Conservation (phyloP, 2,888 invertebrate genomes). For the Xestoiulus laeticollis region DNA sequence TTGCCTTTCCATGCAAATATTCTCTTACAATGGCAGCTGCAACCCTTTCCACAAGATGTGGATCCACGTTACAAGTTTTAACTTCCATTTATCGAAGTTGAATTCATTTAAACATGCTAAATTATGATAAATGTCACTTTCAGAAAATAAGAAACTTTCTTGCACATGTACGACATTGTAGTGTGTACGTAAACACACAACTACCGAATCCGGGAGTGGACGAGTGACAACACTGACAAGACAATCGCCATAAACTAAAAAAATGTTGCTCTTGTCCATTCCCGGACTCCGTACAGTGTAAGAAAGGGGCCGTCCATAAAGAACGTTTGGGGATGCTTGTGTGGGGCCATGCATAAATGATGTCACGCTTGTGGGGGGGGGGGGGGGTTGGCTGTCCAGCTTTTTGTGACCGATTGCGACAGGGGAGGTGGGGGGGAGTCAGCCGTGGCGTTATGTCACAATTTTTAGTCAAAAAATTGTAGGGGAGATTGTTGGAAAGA, state of each 20-base stretch:
- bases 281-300: too few species aligned
- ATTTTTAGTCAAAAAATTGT: too few species aligned
- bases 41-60: not conserved
- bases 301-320: too few species aligned
- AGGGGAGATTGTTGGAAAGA: too few species aligned
- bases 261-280: too few species aligned
- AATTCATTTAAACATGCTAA: not conserved
- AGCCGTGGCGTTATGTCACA: too few species aligned
- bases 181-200: not conserved
- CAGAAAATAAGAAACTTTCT: not conserved
- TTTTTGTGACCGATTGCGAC: too few species aligned
- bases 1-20: conserved; percentile 49
- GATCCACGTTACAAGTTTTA: not conserved
- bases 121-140: not conserved
- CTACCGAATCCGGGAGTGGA: not conserved
- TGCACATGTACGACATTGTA: not conserved
- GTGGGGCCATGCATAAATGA: too few species aligned
- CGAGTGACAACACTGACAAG: not conserved
- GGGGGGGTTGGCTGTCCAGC: too few species aligned
- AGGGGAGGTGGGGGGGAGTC: too few species aligned
- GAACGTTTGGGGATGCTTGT: too few species aligned
- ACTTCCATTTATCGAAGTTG: not conserved
- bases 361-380: too few species aligned
- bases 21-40: conserved; percentile 25
- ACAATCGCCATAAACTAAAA: not conserved